A percentile compares a stretch with the other conserved stretches of the same genome.
Evolutionary conservation across 2,113 vertebrate genomes (phyloP).

Genomic region (Hirundichthys speculiger): DNA sequence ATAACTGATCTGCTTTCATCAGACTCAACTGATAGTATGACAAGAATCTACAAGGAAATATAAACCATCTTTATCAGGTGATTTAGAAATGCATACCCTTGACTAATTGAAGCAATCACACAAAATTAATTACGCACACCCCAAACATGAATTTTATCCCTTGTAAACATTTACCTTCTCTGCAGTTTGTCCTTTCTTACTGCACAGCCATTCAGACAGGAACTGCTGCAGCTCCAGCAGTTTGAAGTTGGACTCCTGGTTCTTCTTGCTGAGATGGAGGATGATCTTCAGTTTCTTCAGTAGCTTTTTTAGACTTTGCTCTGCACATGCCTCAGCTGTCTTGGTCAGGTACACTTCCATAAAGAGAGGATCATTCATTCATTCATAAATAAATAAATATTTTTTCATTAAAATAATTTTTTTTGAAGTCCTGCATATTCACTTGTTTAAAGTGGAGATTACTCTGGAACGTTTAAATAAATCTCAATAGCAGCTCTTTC

Average conservation of each 20-base stretch:
- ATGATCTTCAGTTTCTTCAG: conserved; percentile 86
- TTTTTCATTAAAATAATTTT: no score
- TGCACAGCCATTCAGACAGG: conserved; percentile 78
- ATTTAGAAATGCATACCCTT: not conserved
- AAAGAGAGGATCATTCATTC: not conserved
- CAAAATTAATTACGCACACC: not conserved
- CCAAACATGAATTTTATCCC: not conserved
- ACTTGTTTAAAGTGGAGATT: not conserved
- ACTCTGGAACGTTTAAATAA: not conserved
- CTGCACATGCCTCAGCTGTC: conserved; percentile 79
- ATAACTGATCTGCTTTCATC: conserved; percentile 76
- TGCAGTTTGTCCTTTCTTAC: conserved; percentile 15
- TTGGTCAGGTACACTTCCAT: conserved; percentile 86
- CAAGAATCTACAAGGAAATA: conserved; percentile 71
- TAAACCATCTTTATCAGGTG: not conserved
- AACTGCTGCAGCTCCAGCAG: conserved; percentile 81
- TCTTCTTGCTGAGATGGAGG: conserved; percentile 81
- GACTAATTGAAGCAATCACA: not conserved
- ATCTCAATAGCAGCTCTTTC: not conserved
- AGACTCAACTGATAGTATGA: conserved; percentile 67
- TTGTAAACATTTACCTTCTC: conserved; percentile 58
- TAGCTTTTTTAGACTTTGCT: conserved; percentile 81
- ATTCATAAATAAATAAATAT: no score
- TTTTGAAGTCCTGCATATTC: no score
- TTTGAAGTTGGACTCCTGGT: conserved; percentile 82